A percentile compares a stretch with the other conserved stretches of the same genome.
These are phyloP conservation scores for Phaethon lepturus DNA, from an alignment of 2,113 vertebrate species.

Conservation along the genomic window DNA sequence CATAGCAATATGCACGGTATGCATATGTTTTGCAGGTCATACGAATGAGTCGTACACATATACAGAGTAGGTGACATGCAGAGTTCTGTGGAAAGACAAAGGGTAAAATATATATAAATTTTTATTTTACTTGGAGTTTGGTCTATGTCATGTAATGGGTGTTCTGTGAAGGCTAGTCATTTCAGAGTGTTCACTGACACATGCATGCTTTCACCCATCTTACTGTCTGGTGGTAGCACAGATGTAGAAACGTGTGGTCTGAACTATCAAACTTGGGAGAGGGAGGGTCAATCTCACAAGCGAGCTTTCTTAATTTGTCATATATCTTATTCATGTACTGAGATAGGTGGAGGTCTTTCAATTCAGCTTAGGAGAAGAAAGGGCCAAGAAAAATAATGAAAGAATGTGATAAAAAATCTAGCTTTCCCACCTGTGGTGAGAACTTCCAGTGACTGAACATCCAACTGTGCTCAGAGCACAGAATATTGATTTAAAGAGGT, in stretches of 20 bases:
- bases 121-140: neutral
- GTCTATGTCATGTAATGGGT: neutral
- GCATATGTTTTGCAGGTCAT: neutral
- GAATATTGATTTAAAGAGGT: neutral
- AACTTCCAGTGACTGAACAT: neutral
- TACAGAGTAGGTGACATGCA: neutral
- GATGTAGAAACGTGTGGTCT: neutral
- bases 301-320: neutral
- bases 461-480: neutral
- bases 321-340: neutral
- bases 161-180: neutral
- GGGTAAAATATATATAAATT: neutral
- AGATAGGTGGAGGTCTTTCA: neutral
- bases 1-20: neutral
- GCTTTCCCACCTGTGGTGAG: neutral
- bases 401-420: neutral
- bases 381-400: neutral
- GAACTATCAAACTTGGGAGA: neutral
- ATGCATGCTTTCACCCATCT: neutral
- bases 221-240: neutral
- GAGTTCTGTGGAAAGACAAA: neutral
- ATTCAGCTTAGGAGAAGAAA: neutral
- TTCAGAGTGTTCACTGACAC: neutral
- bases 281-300: neutral
- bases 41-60: accelerated